These are phyloP conservation scores for Anolis carolinensis DNA, from an alignment of 2,113 vertebrate genomes.

Conservation along the genomic window DNA sequence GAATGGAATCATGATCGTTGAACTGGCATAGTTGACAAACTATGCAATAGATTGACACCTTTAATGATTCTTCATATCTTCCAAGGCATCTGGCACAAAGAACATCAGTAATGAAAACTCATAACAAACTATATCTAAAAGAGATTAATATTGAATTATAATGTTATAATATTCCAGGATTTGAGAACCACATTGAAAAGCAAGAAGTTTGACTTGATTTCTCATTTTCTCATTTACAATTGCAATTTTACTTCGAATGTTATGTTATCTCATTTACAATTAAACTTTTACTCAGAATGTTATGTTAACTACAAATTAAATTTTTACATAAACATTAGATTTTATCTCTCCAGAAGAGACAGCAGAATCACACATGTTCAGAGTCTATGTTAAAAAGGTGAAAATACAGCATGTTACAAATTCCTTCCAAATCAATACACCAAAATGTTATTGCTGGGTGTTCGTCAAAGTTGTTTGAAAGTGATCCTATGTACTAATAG, in stretches of 20 bases:
- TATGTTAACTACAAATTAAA: no score
- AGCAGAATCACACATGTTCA: background rate
- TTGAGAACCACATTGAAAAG: background rate
- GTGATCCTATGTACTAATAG: background rate
- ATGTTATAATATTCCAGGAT: background rate
- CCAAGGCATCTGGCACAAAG: background rate
- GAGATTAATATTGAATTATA: background rate
- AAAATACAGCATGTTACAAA: background rate
- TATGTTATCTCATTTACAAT: no score
- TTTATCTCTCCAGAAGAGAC: background rate
- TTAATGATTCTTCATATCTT: background rate
- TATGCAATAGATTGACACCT: no score
- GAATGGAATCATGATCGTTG: no score
- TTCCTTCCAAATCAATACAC: background rate
- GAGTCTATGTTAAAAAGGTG: background rate
- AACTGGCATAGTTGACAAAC: no score
- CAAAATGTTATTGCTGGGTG: background rate
- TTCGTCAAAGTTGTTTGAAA: background rate
- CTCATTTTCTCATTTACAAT: background rate
- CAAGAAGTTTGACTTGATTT: background rate
- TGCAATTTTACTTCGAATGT: background rate
- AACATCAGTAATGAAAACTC: background rate
- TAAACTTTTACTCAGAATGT: no score
- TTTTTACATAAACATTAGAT: no score
- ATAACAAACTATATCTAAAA: background rate